Percentiles rank a stretch among this genome's conserved stretches.
phyloP scores from a whole-genome alignment of 2,888 invertebrate species.

The Lottia scabra region DNA sequence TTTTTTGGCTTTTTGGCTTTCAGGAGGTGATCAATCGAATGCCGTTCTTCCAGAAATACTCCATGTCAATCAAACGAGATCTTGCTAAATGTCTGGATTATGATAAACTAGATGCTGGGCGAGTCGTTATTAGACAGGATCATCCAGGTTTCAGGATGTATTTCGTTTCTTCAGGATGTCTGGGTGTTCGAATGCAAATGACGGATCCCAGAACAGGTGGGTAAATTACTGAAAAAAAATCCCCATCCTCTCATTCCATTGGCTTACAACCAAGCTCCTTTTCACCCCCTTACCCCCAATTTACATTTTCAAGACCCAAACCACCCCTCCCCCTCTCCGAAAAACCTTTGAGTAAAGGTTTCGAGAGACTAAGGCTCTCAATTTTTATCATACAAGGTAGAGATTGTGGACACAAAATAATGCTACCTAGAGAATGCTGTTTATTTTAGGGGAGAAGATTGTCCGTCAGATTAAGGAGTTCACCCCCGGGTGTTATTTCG shows the following conservation, averaged over 20 bases:
- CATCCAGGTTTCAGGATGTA: conserved; percentile 52
- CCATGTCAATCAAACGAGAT: conserved; percentile 40
- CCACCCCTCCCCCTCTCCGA: no score
- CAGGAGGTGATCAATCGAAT: conserved; percentile 50
- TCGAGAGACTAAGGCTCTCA: no score
- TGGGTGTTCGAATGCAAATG: conserved; percentile 21
- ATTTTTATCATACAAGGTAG: no score
- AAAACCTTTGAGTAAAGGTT: no score
- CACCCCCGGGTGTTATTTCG: conserved; percentile 47
- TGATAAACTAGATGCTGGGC: conserved; percentile 44
- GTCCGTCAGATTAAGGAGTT: conserved; percentile 37
- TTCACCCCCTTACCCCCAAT: no score
- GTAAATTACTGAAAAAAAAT: no score
- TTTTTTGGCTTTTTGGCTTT: no score
- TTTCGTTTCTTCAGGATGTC: conserved; percentile 49
- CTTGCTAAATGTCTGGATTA: conserved; percentile 46
- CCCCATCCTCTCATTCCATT: no score
- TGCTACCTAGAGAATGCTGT: no score
- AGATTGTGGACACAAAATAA: no score
- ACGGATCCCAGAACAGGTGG: conserved; percentile 38
- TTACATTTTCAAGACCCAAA: no score
- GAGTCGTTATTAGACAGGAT: conserved; percentile 54
- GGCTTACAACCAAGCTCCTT: no score
- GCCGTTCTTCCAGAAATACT: conserved; percentile 48
- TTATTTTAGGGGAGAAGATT: conserved; percentile 24